Evolutionary conservation across 1,140 invertebrate species (phyloP).

Genomic region (Dysdera silvatica): DNA sequence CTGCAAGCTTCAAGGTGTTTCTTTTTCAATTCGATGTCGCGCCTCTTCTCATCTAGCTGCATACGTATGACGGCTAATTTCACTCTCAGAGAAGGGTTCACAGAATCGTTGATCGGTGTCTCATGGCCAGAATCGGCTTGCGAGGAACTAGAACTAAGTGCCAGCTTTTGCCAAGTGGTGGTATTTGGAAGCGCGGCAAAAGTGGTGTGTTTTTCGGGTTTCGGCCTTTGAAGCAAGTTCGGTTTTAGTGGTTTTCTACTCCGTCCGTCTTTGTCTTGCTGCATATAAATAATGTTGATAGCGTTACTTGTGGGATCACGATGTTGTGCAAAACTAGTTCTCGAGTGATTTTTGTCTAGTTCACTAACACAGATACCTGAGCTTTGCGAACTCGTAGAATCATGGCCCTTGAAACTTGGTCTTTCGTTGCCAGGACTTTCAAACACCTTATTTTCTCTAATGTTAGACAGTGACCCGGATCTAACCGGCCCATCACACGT

Average conservation of each 20-base stretch:
- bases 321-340: constrained; percentile 61
- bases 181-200: constrained; percentile 63
- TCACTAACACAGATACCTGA: constrained; percentile 25
- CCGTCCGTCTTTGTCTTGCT: constrained; percentile 47
- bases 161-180: constrained; percentile 80
- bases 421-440: neutral
- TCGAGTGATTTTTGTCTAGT: constrained; percentile 15
- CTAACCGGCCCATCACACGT: constrained; percentile 7
- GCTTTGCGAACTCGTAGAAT: constrained; percentile 23
- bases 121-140: constrained; percentile 27
- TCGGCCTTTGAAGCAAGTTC: neutral
- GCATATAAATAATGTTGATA: constrained; percentile 57
- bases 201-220: constrained; percentile 55
- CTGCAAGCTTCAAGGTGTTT: constrained; percentile 76
- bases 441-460: constrained; percentile 3
- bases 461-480: constrained; percentile 17
- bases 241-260: neutral
- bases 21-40: constrained; percentile 84
- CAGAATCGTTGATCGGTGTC: constrained; percentile 21
- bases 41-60: constrained; percentile 86
- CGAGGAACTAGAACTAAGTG: constrained; percentile 40
- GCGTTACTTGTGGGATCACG: constrained; percentile 46
- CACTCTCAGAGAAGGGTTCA: constrained; percentile 48
- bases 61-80: constrained; percentile 77
- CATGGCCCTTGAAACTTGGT: constrained; percentile 1